Evolutionary conservation across 2,888 invertebrate genomes (phyloP).

Genomic region (Coronaproctus castanopsis): DNA sequence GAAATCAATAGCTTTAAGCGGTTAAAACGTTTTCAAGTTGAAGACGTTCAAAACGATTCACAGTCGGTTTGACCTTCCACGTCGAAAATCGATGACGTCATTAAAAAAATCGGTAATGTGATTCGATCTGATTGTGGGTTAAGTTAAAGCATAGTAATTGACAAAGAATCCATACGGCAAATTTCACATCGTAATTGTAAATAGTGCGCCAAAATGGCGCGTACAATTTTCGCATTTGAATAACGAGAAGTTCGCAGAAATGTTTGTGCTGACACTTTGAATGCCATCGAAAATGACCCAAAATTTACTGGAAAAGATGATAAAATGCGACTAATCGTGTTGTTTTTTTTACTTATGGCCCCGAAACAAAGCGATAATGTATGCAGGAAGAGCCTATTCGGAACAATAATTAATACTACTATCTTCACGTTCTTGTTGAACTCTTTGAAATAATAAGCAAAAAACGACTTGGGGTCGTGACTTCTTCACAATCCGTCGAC

Average conservation of each 20-base stretch:
- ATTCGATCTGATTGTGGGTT: constrained; percentile 1
- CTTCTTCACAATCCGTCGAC: too few relatives aligned
- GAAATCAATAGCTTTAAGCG: not conserved
- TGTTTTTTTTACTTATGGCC: not conserved
- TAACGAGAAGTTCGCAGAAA: constrained; percentile 7
- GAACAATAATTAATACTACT: too few relatives aligned
- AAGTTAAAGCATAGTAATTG: not conserved
- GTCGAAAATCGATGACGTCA: not conserved
- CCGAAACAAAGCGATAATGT: not conserved
- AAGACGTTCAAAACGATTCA: not conserved
- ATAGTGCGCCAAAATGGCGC: not conserved
- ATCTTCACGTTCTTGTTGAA: too few relatives aligned
- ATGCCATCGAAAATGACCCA: constrained; percentile 7
- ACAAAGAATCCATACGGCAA: not conserved
- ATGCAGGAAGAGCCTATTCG: constrained; percentile 1
- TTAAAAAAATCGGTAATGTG: constrained; percentile 4
- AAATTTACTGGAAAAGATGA: constrained; percentile 11
- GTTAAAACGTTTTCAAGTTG: not conserved
- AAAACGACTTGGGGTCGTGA: too few relatives aligned
- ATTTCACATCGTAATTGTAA: not conserved
- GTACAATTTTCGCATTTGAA: constrained; percentile 7
- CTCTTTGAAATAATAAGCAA: too few relatives aligned
- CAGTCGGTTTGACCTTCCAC: not conserved
- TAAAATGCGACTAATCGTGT: constrained; percentile 3
- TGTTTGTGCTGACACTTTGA: constrained; percentile 9